Percentiles rank a stretch among this genome's conserved stretches.
Conservation (phyloP, 30 jellyfish, hydroid and myxozoan genomes). For the Mastigias papua region DNA sequence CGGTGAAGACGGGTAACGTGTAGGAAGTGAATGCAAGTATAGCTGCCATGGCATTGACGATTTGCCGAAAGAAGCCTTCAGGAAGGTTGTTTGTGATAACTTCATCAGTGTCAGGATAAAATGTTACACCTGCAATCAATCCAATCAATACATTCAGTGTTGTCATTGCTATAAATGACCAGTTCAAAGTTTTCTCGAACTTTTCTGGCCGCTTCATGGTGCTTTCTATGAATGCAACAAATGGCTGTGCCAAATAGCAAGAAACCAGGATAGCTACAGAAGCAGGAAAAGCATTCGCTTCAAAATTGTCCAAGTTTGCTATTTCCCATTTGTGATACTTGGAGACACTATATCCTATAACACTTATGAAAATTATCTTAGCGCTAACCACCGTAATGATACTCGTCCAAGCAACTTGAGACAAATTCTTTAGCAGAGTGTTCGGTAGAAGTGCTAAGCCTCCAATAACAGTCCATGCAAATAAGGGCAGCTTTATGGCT, state of each 20-base stretch:
- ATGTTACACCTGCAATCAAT: slow-evolving; percentile 86
- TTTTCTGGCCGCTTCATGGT: slow-evolving; percentile 94
- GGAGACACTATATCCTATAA: slow-evolving; percentile 78
- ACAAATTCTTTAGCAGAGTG: slow-evolving; percentile 77
- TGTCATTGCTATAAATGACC: slow-evolving; percentile 90
- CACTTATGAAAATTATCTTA: slow-evolving; percentile 79
- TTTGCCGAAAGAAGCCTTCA: slow-evolving; percentile 81
- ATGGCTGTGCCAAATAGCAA: slow-evolving; percentile 95
- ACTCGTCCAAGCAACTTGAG: slow-evolving; percentile 98
- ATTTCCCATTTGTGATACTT: slow-evolving; percentile 82
- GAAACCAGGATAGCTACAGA: slow-evolving; percentile 90
- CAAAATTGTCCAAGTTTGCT: slow-evolving; percentile 74
- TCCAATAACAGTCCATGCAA: slow-evolving; percentile 94
- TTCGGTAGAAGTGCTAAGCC: slow-evolving; percentile 91
- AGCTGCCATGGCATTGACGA: slow-evolving; percentile 95
- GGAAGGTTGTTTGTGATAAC: slow-evolving; percentile 96
- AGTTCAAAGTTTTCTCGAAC: slow-evolving; percentile 82
- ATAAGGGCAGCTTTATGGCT: slow-evolving; percentile 73
- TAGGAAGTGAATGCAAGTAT: slow-evolving; percentile 92
- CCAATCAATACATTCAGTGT: slow-evolving; percentile 79
- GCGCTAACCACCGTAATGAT: slow-evolving; percentile 94
- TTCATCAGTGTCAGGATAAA: slow-evolving; percentile 92
- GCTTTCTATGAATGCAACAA: slow-evolving; percentile 91
- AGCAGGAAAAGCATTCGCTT: slow-evolving; percentile 87
- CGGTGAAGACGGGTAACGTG: slow-evolving; percentile 93